These are phyloP conservation scores for Balaeniceps rex DNA, from an alignment of 2,113 vertebrate genomes.

Conservation along the genomic window DNA sequence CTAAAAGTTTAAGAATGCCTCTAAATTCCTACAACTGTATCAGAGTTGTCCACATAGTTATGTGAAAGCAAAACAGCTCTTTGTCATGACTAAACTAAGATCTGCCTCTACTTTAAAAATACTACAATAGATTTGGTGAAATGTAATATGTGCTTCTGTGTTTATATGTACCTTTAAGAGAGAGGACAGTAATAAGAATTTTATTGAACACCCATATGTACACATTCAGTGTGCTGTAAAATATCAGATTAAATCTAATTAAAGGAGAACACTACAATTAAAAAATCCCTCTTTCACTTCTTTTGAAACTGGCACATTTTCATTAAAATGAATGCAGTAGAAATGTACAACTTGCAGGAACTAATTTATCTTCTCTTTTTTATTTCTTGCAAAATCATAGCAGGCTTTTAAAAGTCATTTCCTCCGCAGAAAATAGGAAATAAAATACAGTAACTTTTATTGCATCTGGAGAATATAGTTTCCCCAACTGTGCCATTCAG, in stretches of 20 bases:
- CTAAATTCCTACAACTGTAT: neutral
- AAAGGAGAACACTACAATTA: neutral
- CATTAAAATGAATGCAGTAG: neutral
- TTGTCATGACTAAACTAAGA: neutral
- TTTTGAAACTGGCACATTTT: neutral
- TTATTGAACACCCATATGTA: neutral
- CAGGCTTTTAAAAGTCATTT: slow-evolving; percentile 20
- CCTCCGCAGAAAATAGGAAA: slow-evolving; percentile 25
- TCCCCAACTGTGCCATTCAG: neutral
- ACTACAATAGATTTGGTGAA: neutral
- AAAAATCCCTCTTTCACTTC: neutral
- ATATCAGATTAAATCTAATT: slow-evolving; percentile 5
- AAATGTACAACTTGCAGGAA: neutral
- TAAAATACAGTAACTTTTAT: slow-evolving; percentile 39
- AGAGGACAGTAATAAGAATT: neutral
- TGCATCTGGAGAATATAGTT: slow-evolving; percentile 23
- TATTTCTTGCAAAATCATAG: neutral
- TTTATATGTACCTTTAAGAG: neutral
- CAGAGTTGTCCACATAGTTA: neutral
- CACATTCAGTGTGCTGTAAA: neutral
- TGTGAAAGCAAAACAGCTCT: neutral
- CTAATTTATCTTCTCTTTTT: neutral
- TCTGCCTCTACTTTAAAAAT: neutral
- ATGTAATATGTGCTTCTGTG: neutral
- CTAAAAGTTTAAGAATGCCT: neutral